Evolutionary conservation across 1,140 invertebrate genomes (phyloP).

Genomic region (Philaenus spumarius): DNA sequence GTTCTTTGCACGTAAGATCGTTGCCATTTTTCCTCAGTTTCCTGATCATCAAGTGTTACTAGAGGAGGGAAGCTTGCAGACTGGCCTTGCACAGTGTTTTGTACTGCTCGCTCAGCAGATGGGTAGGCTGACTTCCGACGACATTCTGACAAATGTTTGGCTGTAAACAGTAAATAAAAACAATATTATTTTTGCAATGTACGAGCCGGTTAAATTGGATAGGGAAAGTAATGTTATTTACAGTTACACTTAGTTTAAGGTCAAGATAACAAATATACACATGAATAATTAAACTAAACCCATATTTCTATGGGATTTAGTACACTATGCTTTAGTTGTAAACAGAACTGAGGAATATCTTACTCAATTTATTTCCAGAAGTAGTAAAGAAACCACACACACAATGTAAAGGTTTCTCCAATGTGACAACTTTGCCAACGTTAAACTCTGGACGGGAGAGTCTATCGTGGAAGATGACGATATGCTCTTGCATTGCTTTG

Average conservation of each 20-base stretch:
- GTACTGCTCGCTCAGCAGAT: constrained; percentile 38
- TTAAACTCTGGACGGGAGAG: constrained; percentile 5
- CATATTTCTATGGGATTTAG: too few relatives aligned
- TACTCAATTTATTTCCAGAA: constrained; percentile 49
- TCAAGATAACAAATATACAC: too few relatives aligned
- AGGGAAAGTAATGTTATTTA: too few relatives aligned
- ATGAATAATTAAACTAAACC: too few relatives aligned
- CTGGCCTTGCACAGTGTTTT: constrained; percentile 14
- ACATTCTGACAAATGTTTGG: constrained; percentile 54
- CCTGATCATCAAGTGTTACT: constrained; percentile 24
- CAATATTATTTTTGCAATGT: too few relatives aligned
- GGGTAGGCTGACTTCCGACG: constrained; percentile 54
- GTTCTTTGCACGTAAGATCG: constrained; percentile 17
- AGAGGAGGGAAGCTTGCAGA: constrained; percentile 27
- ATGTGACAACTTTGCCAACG: constrained; percentile 18
- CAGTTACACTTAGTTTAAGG: too few relatives aligned
- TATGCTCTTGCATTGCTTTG: constrained; percentile 63
- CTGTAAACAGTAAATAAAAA: too few relatives aligned
- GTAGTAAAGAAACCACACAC: constrained; percentile 62
- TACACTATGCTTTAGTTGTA: too few relatives aligned
- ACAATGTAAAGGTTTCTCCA: constrained; percentile 54
- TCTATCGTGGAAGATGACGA: constrained; percentile 34
- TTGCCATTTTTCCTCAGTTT: constrained; percentile 20
- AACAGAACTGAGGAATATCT: too few relatives aligned
- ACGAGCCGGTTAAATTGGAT: too few relatives aligned